Evolutionary conservation across 2,113 vertebrate genomes (phyloP), one percentile per base, ranked within the genome.

Genomic region (Dicaeum eximium): DNA sequence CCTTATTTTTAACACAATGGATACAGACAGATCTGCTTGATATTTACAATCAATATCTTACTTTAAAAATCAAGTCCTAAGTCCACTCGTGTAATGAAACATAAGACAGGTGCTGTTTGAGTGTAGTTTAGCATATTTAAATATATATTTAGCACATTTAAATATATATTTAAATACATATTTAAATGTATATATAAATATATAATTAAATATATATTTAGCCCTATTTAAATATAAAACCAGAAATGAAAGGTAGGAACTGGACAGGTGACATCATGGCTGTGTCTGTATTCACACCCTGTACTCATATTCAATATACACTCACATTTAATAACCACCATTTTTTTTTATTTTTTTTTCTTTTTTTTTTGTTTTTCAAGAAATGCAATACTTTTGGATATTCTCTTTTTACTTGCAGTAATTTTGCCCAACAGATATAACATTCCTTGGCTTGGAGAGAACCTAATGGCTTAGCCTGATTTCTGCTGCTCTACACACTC

Each of bases 401-500:
- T 67, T 89, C 57, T 27, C 74, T 67, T 79, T 88, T 88, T 54
- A 45, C 70, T 37, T 89, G 84, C 71, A 86, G n/a, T 33, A 69
- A 66, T 66, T 95, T 70, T 72, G 57, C 72, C 87, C 88, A 86
- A 4, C 23, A 71, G 35, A 13, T 85, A 11, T 8, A 82, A n/a
- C 80, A 69, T 40, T 92, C 27, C 50, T 86, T 87, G 74, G 45
- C 61, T 84, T 86, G 87, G 89, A 86, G 92, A 80, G 78, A 35
- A 42, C 57, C 30, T 8, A 3, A 48, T 48, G 50, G 72, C 94
- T 88, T 51, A 78, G 35, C 42, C 53, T 88, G 12, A 82, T 92
- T 90, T 94, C 73, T 95, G 90, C 93, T 91, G 69, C 65, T 92
- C 60, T 88, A 35, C 69, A 71, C 48, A 78, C 96, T 80, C 66